These are phyloP conservation scores for Megaleporinus macrocephalus DNA, from an alignment of 2,113 vertebrate species.

Conservation along the genomic window DNA sequence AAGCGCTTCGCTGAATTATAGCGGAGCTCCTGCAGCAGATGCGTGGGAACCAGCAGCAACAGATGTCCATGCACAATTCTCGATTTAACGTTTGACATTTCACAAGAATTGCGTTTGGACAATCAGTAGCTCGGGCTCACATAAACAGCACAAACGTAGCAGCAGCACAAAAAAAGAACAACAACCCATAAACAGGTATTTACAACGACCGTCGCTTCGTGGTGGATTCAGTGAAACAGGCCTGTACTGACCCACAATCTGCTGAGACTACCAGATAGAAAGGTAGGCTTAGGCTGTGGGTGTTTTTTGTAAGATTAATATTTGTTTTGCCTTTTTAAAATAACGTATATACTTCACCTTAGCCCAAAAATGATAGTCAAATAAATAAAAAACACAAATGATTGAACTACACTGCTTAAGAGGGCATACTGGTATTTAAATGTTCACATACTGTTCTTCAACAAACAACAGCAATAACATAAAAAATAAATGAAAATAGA, in stretches of 20 bases:
- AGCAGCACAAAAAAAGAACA: background rate
- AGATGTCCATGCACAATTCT: constrained; percentile 99
- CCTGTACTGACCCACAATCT: background rate
- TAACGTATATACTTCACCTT: constrained; percentile 20
- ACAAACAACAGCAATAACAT: background rate
- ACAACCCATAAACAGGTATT: background rate
- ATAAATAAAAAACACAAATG: background rate
- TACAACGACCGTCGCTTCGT: background rate
- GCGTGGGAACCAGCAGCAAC: constrained; percentile 86
- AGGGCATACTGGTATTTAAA: background rate
- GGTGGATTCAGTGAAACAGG: background rate
- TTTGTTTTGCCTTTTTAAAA: background rate
- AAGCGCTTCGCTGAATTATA: background rate
- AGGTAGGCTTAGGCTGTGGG: background rate
- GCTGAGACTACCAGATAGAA: background rate
- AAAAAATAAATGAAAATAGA: too few species aligned
- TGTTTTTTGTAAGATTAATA: background rate
- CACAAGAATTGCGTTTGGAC: constrained; percentile 99
- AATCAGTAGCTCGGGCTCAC: constrained; percentile 82
- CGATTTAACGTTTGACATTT: constrained; percentile 79
- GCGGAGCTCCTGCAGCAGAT: constrained; percentile 30
- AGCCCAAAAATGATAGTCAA: background rate
- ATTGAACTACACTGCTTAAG: background rate
- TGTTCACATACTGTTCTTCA: background rate
- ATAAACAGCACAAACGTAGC: background rate